A percentile compares a stretch with the other conserved stretches of the same genome.
These are phyloP conservation scores for Seriola rivoliana DNA, from an alignment of 2,113 vertebrate genomes.

Conservation along the genomic window DNA sequence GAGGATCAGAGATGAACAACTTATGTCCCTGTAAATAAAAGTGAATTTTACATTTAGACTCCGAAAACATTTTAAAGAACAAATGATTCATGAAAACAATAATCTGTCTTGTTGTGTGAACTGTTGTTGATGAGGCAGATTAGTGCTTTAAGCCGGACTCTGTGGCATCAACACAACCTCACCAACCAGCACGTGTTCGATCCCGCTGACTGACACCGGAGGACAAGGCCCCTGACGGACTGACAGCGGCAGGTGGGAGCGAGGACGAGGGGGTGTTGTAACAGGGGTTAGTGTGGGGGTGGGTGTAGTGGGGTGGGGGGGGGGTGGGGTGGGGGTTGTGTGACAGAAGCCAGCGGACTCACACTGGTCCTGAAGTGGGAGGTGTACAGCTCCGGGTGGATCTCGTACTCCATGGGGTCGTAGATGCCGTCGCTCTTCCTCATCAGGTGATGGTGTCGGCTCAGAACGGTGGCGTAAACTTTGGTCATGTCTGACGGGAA, in stretches of 20 bases:
- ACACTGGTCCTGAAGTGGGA: constrained; percentile 94
- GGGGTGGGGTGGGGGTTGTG: neutral
- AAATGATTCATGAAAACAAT: too few relatives aligned
- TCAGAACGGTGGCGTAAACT: constrained; percentile 96
- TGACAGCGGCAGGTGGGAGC: constrained; percentile 29
- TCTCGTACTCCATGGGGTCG: constrained; percentile 93
- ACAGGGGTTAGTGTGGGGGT: neutral
- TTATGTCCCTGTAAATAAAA: too few relatives aligned
- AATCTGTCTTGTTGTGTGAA: too few relatives aligned
- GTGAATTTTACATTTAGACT: too few relatives aligned
- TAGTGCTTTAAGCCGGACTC: too few relatives aligned
- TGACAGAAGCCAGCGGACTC: constrained; percentile 69
- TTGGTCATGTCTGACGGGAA: constrained; percentile 89
- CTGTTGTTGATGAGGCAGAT: too few relatives aligned
- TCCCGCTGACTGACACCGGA: constrained; percentile 19
- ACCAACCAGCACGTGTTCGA: neutral
- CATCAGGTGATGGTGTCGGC: constrained; percentile 95
- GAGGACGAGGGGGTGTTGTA: neutral
- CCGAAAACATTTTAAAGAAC: too few relatives aligned
- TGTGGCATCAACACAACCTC: neutral
- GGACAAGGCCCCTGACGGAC: neutral
- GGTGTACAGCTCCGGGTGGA: constrained; percentile 92
- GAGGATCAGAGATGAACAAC: too few relatives aligned
- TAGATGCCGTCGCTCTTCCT: constrained; percentile 92
- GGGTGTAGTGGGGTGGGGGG: neutral